A percentile compares a stretch with the other conserved stretches of the same genome.
Evolutionary conservation across 2,888 invertebrate species (phyloP).

Genomic region (Pristionchus arcanus): DNA sequence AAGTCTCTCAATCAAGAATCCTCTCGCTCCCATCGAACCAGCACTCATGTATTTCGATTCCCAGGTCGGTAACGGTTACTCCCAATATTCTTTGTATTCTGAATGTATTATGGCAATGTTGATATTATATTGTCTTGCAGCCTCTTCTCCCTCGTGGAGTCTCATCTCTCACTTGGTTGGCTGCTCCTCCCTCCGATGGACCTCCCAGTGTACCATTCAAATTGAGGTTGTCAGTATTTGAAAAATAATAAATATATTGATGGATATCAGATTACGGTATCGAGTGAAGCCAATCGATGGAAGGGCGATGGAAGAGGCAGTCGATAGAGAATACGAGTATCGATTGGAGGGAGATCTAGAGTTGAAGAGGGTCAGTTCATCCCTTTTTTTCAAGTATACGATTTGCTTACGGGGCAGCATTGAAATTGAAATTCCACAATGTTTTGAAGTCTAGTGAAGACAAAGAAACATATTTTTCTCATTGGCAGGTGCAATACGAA

Average conservation of each 20-base stretch:
- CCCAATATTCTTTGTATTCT: background rate
- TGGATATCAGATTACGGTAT: conserved; percentile 34
- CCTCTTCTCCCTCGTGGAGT: conserved; percentile 56
- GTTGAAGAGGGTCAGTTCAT: conserved; percentile 46
- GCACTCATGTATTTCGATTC: conserved; percentile 39
- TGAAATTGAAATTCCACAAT: background rate
- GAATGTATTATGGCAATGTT: too few relatives aligned
- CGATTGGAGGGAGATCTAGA: conserved; percentile 45
- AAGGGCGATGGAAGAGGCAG: background rate
- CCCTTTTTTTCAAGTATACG: too few relatives aligned
- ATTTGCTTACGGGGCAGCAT: background rate
- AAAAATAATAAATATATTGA: background rate
- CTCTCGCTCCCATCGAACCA: background rate
- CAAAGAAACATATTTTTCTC: background rate
- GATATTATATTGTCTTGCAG: background rate
- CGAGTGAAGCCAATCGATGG: conserved; percentile 25
- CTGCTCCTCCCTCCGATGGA: conserved; percentile 53
- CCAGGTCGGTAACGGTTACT: background rate
- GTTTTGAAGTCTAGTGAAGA: background rate
- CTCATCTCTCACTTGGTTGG: conserved; percentile 56
- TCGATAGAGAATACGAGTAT: conserved; percentile 54
- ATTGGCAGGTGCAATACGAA: conserved; percentile 73
- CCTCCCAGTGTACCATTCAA: conserved; percentile 52
- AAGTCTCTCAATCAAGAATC: conserved; percentile 51
- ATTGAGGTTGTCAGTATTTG: background rate